Evolutionary conservation across 2,113 vertebrate species (phyloP).

Genomic region (Cacatua alba): DNA sequence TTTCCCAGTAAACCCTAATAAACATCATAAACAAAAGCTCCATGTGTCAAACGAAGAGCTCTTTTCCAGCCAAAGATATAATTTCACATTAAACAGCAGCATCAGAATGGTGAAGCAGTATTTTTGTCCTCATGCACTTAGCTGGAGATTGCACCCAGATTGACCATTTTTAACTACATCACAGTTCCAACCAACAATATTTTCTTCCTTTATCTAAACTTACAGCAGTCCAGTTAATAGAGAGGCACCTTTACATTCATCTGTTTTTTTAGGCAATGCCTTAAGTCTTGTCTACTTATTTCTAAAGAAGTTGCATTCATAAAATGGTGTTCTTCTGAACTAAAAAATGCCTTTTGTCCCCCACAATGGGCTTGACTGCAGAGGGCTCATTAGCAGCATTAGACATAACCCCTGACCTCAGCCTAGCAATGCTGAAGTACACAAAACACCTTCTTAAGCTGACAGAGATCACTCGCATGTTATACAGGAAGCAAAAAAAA

Average conservation of each 20-base stretch:
- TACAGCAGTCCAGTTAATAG: background rate
- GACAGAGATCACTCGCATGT: background rate
- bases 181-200: background rate
- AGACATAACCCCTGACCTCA: background rate
- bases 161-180: background rate
- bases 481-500: background rate
- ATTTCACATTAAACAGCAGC: slow-evolving; percentile 18
- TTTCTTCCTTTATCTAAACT: background rate
- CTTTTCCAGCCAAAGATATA: slow-evolving; percentile 16
- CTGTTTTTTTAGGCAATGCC: background rate
- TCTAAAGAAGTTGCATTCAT: background rate
- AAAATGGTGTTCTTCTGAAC: background rate
- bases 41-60: slow-evolving; percentile 4
- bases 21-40: slow-evolving; percentile 47
- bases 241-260: background rate
- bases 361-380: rapidly evolving
- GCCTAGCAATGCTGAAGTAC: background rate
- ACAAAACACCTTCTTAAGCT: background rate
- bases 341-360: background rate
- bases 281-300: background rate
- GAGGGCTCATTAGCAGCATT: background rate
- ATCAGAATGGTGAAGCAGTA: background rate
- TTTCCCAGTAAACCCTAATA: slow-evolving; percentile 33
- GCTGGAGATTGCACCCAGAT: background rate
- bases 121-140: background rate